Evolutionary conservation across 2,797 vertebrate species (phyloP).

Genomic region (Natrix natrix): DNA sequence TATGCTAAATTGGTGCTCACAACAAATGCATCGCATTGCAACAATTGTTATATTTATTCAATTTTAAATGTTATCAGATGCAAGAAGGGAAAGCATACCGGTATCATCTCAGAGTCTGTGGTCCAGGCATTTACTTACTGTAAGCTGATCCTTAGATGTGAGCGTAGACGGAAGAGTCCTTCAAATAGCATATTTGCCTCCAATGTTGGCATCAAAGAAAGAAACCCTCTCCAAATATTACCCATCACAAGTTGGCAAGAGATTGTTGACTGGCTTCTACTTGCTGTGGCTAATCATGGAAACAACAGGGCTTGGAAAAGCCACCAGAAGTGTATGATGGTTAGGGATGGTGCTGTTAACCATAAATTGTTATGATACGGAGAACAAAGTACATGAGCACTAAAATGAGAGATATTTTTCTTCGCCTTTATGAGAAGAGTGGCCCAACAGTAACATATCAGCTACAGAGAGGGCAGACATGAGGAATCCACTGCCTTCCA

Average conservation of each 20-base stretch:
- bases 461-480: background rate
- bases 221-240: background rate
- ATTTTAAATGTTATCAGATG: background rate
- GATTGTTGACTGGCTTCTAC: background rate
- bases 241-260: slow-evolving; percentile 2
- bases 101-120: background rate
- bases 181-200: slow-evolving; percentile 4
- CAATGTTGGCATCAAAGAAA: background rate
- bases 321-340: background rate
- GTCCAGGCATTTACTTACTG: background rate
- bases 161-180: background rate
- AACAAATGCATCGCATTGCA: slow-evolving; percentile 26
- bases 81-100: background rate
- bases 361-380: background rate
- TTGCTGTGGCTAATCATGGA: background rate
- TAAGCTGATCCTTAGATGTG: background rate
- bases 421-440: background rate
- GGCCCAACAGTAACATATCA: background rate
- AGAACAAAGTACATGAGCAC: background rate
- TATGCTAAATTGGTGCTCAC: slow-evolving; percentile 7
- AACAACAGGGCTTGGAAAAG: background rate
- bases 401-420: background rate
- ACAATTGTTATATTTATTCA: slow-evolving; percentile 13
- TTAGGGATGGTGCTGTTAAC: background rate
- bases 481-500: background rate